Evolutionary conservation across 2,113 vertebrate genomes (phyloP).

Genomic region (Chlorodrepanis virens): DNA sequence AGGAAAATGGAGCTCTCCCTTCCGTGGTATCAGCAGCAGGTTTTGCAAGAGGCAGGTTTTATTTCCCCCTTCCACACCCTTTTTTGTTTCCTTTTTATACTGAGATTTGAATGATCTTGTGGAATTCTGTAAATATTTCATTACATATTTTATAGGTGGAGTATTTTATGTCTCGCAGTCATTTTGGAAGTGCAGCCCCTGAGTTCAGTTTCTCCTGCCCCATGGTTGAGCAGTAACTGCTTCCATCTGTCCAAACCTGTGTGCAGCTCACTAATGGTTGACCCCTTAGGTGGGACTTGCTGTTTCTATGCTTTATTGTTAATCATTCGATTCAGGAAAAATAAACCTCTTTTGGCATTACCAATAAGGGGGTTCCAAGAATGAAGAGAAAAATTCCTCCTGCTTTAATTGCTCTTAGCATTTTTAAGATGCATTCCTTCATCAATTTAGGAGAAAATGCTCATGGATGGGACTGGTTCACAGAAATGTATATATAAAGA

Average conservation of each 20-base stretch:
- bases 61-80: background rate
- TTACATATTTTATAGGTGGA: conserved; percentile 50
- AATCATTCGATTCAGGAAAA: conserved; percentile 57
- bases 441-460: background rate
- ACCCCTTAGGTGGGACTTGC: conserved; percentile 62
- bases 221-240: conserved; percentile 57
- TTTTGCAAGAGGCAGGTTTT: conserved; percentile 3
- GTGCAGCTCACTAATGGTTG: conserved; percentile 65
- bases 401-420: background rate
- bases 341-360: conserved; percentile 33
- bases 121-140: conserved; percentile 69
- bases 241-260: conserved; percentile 67
- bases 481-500: background rate
- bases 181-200: conserved; percentile 16
- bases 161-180: conserved; percentile 59
- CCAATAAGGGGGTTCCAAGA: conserved; percentile 8
- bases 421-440: background rate
- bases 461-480: background rate
- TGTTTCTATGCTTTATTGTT: conserved; percentile 59
- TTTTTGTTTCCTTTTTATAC: background rate
- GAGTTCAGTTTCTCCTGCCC: conserved; percentile 53
- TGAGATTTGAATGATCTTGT: conserved; percentile 37
- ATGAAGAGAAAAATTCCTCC: background rate
- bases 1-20: conserved; percentile 28
- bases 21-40: background rate